phyloP scores from a whole-genome alignment of 2,888 invertebrate species.

The Eulithis prunata region DNA sequence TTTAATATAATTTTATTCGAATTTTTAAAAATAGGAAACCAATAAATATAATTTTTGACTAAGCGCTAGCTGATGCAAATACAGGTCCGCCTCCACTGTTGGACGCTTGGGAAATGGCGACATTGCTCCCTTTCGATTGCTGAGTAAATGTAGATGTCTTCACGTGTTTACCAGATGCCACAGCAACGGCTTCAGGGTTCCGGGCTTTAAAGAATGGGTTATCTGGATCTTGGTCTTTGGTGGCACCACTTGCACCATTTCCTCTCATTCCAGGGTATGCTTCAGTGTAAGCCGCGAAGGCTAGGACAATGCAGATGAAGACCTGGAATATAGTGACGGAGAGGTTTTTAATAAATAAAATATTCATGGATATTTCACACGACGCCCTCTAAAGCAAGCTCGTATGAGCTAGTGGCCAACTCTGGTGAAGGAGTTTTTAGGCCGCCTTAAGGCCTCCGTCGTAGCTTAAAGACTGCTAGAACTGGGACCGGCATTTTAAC shows the following conservation, averaged over 20 bases:
- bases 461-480: too few relatives aligned
- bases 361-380: too few relatives aligned
- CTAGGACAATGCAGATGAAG: constrained; percentile 8
- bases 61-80: constrained; percentile 3
- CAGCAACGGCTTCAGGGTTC: not conserved
- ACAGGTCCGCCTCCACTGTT: constrained; percentile 4
- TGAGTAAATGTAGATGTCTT: not conserved
- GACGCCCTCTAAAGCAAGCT: too few relatives aligned
- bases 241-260: constrained; percentile 16
- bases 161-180: not conserved
- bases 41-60: not conserved
- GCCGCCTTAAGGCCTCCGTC: too few relatives aligned
- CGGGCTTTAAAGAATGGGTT: not conserved
- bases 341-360: too few relatives aligned
- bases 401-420: too few relatives aligned
- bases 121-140: not conserved
- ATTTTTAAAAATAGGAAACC: not conserved
- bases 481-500: too few relatives aligned
- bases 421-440: too few relatives aligned
- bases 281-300: constrained; percentile 14
- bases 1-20: too few relatives aligned
- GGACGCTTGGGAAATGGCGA: not conserved
- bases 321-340: constrained; percentile 13
- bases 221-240: constrained; percentile 11
- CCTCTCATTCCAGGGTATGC: constrained; percentile 14